Evolutionary conservation across 2,888 invertebrate species (phyloP).

Genomic region (Andrena dorsata): DNA sequence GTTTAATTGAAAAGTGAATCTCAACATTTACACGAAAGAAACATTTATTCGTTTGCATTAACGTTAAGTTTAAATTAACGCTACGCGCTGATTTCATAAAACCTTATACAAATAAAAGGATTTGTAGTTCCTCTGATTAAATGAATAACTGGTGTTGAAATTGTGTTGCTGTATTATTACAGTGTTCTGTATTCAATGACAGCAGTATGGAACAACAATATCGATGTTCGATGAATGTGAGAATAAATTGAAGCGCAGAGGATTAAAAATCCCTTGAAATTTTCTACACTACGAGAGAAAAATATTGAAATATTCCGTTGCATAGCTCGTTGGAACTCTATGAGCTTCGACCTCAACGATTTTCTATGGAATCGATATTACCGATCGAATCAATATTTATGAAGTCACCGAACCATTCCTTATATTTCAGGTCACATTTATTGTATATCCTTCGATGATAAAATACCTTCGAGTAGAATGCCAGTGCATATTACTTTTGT

Average conservation of each 20-base stretch:
- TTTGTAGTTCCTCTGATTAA: too few species aligned
- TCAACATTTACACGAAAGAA: too few species aligned
- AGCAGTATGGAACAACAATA: neutral
- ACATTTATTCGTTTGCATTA: too few species aligned
- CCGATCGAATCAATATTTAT: conserved; percentile 33
- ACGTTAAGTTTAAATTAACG: too few species aligned
- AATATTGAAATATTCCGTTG: conserved; percentile 31
- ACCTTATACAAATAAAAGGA: too few species aligned
- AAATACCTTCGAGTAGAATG: neutral
- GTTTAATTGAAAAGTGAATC: too few species aligned
- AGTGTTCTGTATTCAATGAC: too few species aligned
- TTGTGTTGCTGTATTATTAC: too few species aligned
- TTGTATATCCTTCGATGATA: neutral
- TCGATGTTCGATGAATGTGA: neutral
- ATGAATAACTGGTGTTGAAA: too few species aligned
- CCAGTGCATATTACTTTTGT: neutral
- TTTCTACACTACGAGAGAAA: neutral
- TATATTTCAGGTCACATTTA: conserved; percentile 2
- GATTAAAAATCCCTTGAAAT: conserved; percentile 2
- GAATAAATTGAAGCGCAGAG: neutral
- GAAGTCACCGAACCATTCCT: neutral
- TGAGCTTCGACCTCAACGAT: conserved; percentile 10
- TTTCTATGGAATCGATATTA: conserved; percentile 34
- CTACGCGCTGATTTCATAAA: too few species aligned
- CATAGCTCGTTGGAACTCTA: neutral